phyloP scores from a whole-genome alignment of 2,113 vertebrate genomes.

The Cathartes aura region DNA sequence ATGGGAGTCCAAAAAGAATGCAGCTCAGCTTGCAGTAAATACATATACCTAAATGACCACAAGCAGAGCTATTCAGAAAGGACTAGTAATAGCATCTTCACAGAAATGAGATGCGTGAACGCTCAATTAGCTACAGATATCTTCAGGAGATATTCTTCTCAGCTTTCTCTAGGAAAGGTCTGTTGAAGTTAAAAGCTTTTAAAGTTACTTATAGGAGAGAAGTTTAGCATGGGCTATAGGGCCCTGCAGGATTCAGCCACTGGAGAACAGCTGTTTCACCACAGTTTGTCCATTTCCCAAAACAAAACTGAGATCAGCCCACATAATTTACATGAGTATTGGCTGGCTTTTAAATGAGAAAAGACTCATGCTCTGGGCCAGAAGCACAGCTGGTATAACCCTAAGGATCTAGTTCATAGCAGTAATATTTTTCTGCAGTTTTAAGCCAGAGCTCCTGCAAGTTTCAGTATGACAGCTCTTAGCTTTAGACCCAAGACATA shows the following conservation, averaged over 20 bases:
- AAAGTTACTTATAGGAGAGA: not conserved
- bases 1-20: not conserved
- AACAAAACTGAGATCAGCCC: not conserved
- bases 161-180: not conserved
- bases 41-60: not conserved
- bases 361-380: not conserved
- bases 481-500: not conserved
- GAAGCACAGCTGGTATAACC: slow-evolving; percentile 15
- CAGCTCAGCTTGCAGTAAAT: not conserved
- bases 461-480: not conserved
- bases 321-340: not conserved
- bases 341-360: not conserved
- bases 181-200: not conserved
- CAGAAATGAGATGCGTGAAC: not conserved
- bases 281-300: not conserved
- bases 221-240: not conserved
- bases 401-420: not conserved
- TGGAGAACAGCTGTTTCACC: slow-evolving; percentile 1
- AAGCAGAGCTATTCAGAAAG: slow-evolving; percentile 5
- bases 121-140: not conserved
- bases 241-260: not conserved
- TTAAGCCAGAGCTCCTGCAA: not conserved
- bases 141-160: not conserved
- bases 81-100: not conserved
- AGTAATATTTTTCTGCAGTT: slow-evolving; percentile 6